Base-by-base conservation (phyloP, 2,888 invertebrate species). In the Tetranychus truncatus region DNA sequence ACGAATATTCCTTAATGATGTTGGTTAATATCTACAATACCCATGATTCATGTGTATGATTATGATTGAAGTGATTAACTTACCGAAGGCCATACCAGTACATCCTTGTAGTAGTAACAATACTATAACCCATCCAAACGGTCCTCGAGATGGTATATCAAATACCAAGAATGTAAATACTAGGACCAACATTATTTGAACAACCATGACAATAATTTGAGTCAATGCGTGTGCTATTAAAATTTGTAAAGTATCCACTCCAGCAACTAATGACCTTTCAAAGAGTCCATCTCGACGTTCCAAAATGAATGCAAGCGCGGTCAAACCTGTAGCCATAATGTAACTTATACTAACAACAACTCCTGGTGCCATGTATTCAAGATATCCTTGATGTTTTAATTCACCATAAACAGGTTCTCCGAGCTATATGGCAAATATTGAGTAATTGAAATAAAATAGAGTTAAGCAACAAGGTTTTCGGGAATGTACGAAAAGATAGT, bases 291-390 rank as follows among this genome's bases (percentile, higher is more conserved):
- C 77, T 76, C 77, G 21, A 67, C 92, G 87, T 83, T 93, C 93
- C 80, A 92, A 91, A 80, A 93, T 92, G 79, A 94, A 85, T 1
- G 91, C 92, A 0, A 95, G 90, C 0, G 95, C 93, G 3, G 95
- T 95, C 78, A 95, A 84, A 0, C 95, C 95, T 11, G 95, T 93
- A 74, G 95, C 94, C 86, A 95, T 87, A 87, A 95, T 95, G 86
- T 94, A 95, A 3, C 94, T 94, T 83, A 95, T 94, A 71, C 94
- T 95, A n/a, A 95, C 85, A 80, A 95, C 94, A 78, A 95, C 92
- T 79, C 95, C 95, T 71, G 95, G 95, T 18, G 95, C 95, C 77
- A 95, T 95, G 84, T 95, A 95, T 83, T 95, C 93, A 0, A 94
- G 94, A 82, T 95, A 95, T 15, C 77, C 77, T n/a, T 91, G 92